These are phyloP conservation scores for Macrosoma leucophasiata DNA, from an alignment of 2,888 invertebrate genomes.

Conservation along the genomic window DNA sequence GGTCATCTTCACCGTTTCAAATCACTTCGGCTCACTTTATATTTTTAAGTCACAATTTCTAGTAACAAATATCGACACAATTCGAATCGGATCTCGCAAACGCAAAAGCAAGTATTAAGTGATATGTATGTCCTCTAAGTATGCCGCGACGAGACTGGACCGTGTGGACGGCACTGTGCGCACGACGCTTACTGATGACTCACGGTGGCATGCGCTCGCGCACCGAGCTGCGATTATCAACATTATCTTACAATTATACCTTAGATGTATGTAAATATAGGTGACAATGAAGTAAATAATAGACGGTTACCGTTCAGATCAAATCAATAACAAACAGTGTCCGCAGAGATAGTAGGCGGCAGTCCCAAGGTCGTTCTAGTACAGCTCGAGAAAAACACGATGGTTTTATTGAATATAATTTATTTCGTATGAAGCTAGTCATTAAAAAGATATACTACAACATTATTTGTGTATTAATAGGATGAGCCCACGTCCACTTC, in stretches of 20 bases:
- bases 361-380: slow-evolving; percentile 41
- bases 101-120: slow-evolving; percentile 44
- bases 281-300: slow-evolving; percentile 68
- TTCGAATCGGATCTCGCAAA: slow-evolving; percentile 16
- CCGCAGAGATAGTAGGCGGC: slow-evolving; percentile 44
- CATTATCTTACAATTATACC: slow-evolving; percentile 60
- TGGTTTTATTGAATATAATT: slow-evolving; percentile 5
- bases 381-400: slow-evolving; percentile 9
- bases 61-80: slow-evolving; percentile 29
- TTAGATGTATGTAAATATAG: slow-evolving; percentile 57
- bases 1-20: slow-evolving; percentile 46
- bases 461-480: slow-evolving; percentile 26
- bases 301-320: slow-evolving; percentile 39
- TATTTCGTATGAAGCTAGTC: slow-evolving; percentile 12
- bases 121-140: slow-evolving; percentile 70
- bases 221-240: slow-evolving; percentile 58
- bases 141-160: slow-evolving; percentile 69
- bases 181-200: slow-evolving; percentile 65
- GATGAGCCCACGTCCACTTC: slow-evolving; percentile 25
- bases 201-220: slow-evolving; percentile 65
- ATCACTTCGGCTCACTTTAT: slow-evolving; percentile 30
- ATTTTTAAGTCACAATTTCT: slow-evolving; percentile 39
- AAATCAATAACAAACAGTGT: slow-evolving; percentile 56
- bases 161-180: slow-evolving; percentile 65
- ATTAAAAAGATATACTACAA: slow-evolving; percentile 20